Base-by-base conservation (phyloP, 1,140 invertebrate species). In the Copidosoma floridanum region DNA sequence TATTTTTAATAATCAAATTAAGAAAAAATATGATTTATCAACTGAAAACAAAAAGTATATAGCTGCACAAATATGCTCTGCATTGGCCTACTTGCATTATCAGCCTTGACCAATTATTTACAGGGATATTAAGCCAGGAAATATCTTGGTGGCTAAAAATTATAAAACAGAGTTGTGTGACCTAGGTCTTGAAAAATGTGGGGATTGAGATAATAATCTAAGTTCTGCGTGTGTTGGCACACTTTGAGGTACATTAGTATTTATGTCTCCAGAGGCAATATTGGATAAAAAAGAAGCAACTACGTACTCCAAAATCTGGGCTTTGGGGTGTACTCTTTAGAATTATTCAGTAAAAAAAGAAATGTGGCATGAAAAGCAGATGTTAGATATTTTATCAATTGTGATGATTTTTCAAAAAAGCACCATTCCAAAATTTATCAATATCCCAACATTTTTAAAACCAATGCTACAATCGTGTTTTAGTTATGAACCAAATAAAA, bases 61-160 rank as follows among this genome's bases (percentile, higher is more conserved):
- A 18, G 44, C 6, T 5, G 10, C 35, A 21, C 41, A 46, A 37
- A 5, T 61, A 20, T 38, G 37, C 41, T 27, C 6, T 21, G 50
- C 50, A 12, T 14, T 53, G 12, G 44, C 51, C 18, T 61, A 61
- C 38, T 24, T 54, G 16, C 58, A 61, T 48, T 38, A 48, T 24
- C 58, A 61, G 54, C 12, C 1, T 12, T 26, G 26, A 32, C 58
- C 58, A 2, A 47, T 61, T n/a, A 47, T 61, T 29, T 51, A 61
- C 29, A 16, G 58, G 1, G 51, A 61, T 27, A 54, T 61, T 6
- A 61, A 61, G 48, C 58, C 58, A 37, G 51, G 16, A n/a, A 61
- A 61, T 54, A 35, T 61, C 26, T 37, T 61, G 23, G 23, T 57
- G 18, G 50, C 43, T 40, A 23, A 24, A 20, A 23, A 27, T 26